Percentiles rank a stretch among this genome's conserved stretches.
phyloP scores from a whole-genome alignment of 2,113 vertebrate genomes.

The Amphiprion ocellaris region DNA sequence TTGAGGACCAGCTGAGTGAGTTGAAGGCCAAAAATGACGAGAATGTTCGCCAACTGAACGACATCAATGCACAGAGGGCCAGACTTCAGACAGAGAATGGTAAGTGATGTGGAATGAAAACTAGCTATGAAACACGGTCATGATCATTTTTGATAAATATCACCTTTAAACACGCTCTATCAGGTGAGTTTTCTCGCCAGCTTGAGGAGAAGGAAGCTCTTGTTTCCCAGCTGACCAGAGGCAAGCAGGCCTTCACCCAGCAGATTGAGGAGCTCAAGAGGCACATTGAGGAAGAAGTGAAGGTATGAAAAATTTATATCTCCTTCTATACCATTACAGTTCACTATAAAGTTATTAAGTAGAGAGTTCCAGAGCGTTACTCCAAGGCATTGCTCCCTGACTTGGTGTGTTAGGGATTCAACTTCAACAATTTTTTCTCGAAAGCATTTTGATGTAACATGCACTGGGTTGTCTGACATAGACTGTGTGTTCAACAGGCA shows the following conservation, averaged over 20 bases:
- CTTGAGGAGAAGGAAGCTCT: slow-evolving; percentile 19
- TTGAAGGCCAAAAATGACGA: slow-evolving; percentile 79
- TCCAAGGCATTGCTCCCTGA: too few species aligned
- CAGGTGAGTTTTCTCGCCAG: slow-evolving; percentile 3
- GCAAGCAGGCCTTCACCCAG: slow-evolving; percentile 27
- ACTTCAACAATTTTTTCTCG: background rate
- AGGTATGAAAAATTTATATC: too few species aligned
- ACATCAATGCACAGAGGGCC: slow-evolving; percentile 50
- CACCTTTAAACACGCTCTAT: too few species aligned
- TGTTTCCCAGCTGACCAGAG: slow-evolving; percentile 25
- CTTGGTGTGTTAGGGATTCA: too few species aligned
- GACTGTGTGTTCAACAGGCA: slow-evolving; percentile 76
- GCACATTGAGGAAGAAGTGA: too few species aligned
- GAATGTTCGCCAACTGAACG: slow-evolving; percentile 60
- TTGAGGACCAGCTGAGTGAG: slow-evolving; percentile 92
- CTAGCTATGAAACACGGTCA: too few species aligned
- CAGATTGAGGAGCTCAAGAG: slow-evolving; percentile 23
- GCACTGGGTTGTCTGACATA: background rate
- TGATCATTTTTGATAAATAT: too few species aligned
- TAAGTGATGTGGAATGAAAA: background rate
- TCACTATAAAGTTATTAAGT: too few species aligned
- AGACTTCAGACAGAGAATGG: slow-evolving; percentile 69
- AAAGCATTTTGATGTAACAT: background rate
- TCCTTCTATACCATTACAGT: too few species aligned
- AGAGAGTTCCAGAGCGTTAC: too few species aligned